phyloP scores from a whole-genome alignment of 2,113 vertebrate genomes.

The Colius striatus region DNA sequence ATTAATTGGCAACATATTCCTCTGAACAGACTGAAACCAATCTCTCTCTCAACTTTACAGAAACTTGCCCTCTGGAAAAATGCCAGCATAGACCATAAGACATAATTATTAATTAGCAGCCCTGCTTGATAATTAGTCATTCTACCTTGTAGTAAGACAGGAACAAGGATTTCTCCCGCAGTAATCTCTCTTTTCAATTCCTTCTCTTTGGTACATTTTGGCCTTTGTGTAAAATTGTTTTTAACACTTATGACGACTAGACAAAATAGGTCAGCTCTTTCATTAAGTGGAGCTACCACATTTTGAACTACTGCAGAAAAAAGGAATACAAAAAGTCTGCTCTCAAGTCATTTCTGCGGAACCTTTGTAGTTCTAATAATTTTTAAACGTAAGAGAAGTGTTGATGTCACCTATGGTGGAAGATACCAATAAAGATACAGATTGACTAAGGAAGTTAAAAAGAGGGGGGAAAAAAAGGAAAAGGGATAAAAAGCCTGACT shows the following conservation, averaged over 20 bases:
- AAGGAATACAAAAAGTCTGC: not conserved
- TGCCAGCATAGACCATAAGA: not conserved
- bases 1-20: not conserved
- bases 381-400: not conserved
- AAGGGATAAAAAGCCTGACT: not conserved
- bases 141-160: not conserved
- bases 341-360: not conserved
- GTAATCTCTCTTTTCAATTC: not conserved
- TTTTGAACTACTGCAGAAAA: not conserved
- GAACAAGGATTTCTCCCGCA: not conserved
- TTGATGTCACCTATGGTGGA: not conserved
- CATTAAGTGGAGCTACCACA: not conserved
- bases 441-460: not conserved
- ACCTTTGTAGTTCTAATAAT: not conserved
- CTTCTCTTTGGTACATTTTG: not conserved
- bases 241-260: not conserved
- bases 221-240: not conserved
- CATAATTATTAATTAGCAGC: not conserved
- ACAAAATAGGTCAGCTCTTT: not conserved
- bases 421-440: not conserved
- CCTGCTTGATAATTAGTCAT: not conserved
- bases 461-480: not conserved
- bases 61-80: not conserved
- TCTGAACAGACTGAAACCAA: slow-evolving; percentile 23
- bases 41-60: not conserved